Conservation (phyloP, 2,113 vertebrate species). For the Lasiurus borealis region DNA sequence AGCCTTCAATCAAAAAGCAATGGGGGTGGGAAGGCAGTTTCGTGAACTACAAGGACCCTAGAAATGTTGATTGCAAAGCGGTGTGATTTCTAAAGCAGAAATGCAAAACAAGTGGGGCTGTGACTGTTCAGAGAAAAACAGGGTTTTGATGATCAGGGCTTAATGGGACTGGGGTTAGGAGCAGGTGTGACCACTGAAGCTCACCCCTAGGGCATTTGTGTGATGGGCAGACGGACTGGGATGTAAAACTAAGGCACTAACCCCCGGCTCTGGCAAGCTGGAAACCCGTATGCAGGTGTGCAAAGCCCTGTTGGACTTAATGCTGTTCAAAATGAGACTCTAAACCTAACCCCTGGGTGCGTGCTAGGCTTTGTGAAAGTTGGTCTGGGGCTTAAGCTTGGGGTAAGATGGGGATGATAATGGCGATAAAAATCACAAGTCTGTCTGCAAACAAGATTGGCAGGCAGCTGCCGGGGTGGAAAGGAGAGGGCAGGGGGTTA, state of each 20-base stretch:
- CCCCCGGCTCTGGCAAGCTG: neutral
- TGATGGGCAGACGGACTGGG: accelerated
- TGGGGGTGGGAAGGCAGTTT: neutral
- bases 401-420: accelerated
- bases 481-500: accelerated
- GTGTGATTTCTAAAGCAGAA: neutral
- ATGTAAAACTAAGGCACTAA: neutral
- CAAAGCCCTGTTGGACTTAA: neutral
- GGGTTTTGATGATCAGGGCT: neutral
- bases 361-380: neutral
- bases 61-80: neutral
- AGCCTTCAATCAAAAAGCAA: neutral
- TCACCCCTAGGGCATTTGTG: accelerated
- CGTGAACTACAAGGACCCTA: neutral
- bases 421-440: neutral
- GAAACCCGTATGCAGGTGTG: accelerated
- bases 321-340: accelerated
- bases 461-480: accelerated
- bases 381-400: neutral
- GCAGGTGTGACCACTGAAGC: neutral
- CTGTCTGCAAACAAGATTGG: neutral
- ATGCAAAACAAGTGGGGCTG: neutral
- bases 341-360: neutral
- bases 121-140: neutral
- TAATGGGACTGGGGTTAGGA: neutral